A percentile compares a stretch with the other conserved stretches of the same genome.
phyloP scores from a whole-genome alignment of 2,888 invertebrate genomes.

The Fabriciana adippe region DNA sequence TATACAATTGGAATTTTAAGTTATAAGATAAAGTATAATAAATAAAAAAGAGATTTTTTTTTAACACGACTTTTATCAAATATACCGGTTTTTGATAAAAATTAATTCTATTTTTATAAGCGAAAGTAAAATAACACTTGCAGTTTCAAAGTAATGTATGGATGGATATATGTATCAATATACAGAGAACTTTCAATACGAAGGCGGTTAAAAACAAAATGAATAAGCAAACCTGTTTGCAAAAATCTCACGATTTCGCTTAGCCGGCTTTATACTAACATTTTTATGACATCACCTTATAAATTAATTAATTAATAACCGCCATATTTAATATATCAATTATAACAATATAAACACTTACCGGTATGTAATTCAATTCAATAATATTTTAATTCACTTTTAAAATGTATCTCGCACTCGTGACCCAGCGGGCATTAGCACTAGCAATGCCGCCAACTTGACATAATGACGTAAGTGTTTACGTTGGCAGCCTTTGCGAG shows the following conservation, averaged over 20 bases:
- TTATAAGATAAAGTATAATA: too few species aligned
- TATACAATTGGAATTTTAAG: too few species aligned
- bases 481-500: conserved; percentile 24
- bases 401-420: conserved; percentile 64
- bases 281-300: conserved; percentile 38
- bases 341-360: conserved; percentile 45
- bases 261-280: conserved; percentile 51
- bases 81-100: conserved; percentile 2
- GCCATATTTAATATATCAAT: conserved; percentile 29
- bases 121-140: conserved; percentile 4
- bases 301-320: background rate
- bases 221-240: conserved; percentile 57
- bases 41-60: too few species aligned
- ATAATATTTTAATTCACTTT: conserved; percentile 51
- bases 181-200: conserved; percentile 50
- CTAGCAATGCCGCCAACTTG: conserved; percentile 66
- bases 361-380: conserved; percentile 48
- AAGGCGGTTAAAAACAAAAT: conserved; percentile 51
- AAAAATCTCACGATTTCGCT: conserved; percentile 69
- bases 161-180: conserved; percentile 2
- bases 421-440: conserved; percentile 76
- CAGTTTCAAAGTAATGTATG: conserved; percentile 6
- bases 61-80: too few species aligned
- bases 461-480: conserved; percentile 40
- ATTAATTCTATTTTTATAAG: conserved; percentile 3